Evolutionary conservation across 2,113 vertebrate species (phyloP), one percentile per base, ranked within the genome.

Genomic region (Upupa epops): DNA sequence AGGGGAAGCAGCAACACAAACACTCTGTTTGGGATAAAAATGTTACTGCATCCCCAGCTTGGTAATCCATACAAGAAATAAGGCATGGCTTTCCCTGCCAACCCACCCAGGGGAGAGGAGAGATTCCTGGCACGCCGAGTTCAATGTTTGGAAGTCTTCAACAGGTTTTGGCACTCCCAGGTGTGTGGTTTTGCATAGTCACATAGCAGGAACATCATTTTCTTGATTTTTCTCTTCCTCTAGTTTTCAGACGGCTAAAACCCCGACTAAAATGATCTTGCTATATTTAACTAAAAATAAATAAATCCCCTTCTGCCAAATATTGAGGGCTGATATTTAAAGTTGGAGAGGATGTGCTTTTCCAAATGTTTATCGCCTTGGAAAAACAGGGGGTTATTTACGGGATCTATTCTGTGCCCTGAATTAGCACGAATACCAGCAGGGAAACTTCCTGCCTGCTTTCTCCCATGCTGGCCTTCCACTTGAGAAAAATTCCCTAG

Each of bases 341-440:
- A 94, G 75, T 79, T 73, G n/a, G 11, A 49, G 85, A 73, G 34
- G 7, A 91, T 56, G 86, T 32, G 45, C 40, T 90, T 94, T 88
- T 83, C 40, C 83, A 86, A 93, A 95, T 46, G 36, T 86, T 94
- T 90, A 78, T n/a, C 75, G 86, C 49, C 86, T 91, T 90, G 70
- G 86, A 73, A 90, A 92, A 95, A 82, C 88, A 86, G 65, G 34
- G 77, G 40, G 11, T 65, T 92, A 94, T 90, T 94, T 92, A 92
- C 70, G 72, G 45, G 75, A 86, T 94, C 73, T 86, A 45, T 56
- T 81, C 86, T 84, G 69, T 31, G 83, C 55, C 77, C 83, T 93
- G 65, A 93, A 92, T 93, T 94, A 96, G 88, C 64, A 51, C 81
- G 94, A 90, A 94, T 73, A 56, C 56, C 92, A 93, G 78, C 54